Base-by-base conservation (phyloP, 2,113 vertebrate genomes). In the Megalops atlanticus region DNA sequence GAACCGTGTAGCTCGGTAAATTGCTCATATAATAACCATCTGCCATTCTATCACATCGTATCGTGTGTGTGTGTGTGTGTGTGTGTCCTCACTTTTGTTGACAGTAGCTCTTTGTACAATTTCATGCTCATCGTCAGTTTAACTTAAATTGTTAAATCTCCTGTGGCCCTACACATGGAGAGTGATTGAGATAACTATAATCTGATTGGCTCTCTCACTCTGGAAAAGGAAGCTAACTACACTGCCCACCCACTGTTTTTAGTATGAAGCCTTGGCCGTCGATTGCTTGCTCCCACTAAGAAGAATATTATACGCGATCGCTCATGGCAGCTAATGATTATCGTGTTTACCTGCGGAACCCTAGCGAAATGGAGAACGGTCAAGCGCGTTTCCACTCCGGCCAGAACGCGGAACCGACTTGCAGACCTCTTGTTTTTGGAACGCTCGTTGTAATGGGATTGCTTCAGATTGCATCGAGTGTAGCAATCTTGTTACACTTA, bases 391-490 rank as follows among this genome's bases (percentile, higher is more conserved):
- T 92, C 79, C 91, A 93, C 81, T 78, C 91, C 52, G 89, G 84
- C 43, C 90, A 84, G 35, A 89, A 80, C 76, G 89, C 91, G 68
- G 92, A 93, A 76, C 79, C 83, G 76, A 93, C 95, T 2, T 92
- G 94, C 73, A 93, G 96, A 41, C 91, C 94, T 31, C 88, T 95
- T 14, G 85, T 96, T 3, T 93, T 96, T 79, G 92, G 93, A 81
- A 96, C 96, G 33, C 95, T 98, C 0, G 90, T 94, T 76, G 91
- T 97, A 3, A 94, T 99, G 92, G 97, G 95, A 80, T 87, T 98
- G 90, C 96, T 97, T 31, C 97, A 99, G 92, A 94, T 98, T 76
- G 94, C 96, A n/a, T 98, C 97, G 89, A 97, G 96, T 84, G 91
- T 98, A 68, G 96, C 96, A 1, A 94, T 98, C 80, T 93, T 98